Evolutionary conservation across 2,797 vertebrate species (phyloP).

Genomic region (Rhodeus uyekii): DNA sequence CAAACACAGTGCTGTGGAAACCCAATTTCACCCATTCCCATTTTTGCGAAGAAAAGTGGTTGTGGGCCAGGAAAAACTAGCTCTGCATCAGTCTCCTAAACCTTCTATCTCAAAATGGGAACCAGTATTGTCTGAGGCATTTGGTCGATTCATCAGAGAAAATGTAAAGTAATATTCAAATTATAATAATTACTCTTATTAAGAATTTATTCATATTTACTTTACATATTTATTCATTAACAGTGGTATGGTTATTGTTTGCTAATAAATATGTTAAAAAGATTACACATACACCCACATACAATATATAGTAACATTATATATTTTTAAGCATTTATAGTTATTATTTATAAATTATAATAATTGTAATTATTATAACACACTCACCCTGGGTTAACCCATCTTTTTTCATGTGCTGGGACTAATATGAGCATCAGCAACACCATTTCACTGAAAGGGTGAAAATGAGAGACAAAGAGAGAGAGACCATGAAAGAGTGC

Average conservation of each 20-base stretch:
- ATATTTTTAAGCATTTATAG: neutral
- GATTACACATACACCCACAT: too few species aligned
- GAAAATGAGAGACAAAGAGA: conserved; percentile 12
- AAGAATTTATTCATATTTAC: neutral
- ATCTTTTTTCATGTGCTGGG: neutral
- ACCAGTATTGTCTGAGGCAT: neutral
- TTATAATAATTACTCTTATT: neutral
- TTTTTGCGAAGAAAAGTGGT: neutral
- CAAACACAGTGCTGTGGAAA: neutral
- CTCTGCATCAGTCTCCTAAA: neutral
- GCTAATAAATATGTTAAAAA: too few species aligned
- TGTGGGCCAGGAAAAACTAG: neutral
- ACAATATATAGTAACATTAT: neutral
- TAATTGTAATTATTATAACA: neutral
- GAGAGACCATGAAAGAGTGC: conserved; percentile 16
- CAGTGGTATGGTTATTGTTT: neutral
- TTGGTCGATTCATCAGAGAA: neutral
- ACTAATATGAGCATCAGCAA: neutral
- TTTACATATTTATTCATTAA: too few species aligned
- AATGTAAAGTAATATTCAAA: too few species aligned
- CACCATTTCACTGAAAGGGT: neutral
- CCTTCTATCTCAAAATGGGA: neutral
- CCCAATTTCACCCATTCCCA: neutral
- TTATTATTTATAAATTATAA: neutral
- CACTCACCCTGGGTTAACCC: too few species aligned